phyloP scores from a whole-genome alignment of 1,140 invertebrate genomes.

The Hermetia illucens region DNA sequence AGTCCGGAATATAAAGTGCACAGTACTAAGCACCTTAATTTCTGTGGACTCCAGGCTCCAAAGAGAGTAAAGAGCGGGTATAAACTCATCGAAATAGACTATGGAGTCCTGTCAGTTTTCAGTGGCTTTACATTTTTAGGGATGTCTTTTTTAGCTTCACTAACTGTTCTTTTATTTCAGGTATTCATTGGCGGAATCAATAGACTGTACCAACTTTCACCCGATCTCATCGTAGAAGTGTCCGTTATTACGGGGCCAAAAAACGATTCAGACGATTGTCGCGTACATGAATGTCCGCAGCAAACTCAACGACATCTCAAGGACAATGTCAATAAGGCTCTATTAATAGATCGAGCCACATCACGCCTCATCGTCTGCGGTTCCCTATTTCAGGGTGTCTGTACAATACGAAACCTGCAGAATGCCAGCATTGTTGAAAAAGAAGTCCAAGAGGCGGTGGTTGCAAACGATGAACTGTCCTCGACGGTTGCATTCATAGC shows the following conservation, averaged over 20 bases:
- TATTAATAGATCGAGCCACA: constrained; percentile 86
- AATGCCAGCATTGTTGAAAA: constrained; percentile 73
- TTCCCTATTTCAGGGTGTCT: constrained; percentile 80
- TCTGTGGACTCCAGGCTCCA: too few species aligned
- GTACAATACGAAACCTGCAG: constrained; percentile 72
- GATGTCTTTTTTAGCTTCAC: too few species aligned
- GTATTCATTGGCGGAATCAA: constrained; percentile 92
- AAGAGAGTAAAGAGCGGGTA: too few species aligned
- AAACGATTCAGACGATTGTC: constrained; percentile 79
- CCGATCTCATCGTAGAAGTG: constrained; percentile 64
- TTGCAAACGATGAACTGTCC: constrained; percentile 82
- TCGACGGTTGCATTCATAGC: constrained; percentile 96
- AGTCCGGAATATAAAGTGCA: too few species aligned
- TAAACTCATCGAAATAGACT: too few species aligned
- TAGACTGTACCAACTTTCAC: constrained; percentile 79
- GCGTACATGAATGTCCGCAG: constrained; percentile 65
- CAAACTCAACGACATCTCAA: constrained; percentile 55
- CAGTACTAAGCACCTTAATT: too few species aligned
- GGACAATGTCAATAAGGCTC: constrained; percentile 89
- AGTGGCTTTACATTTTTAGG: too few species aligned
- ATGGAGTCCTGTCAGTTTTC: too few species aligned
- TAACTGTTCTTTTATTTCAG: constrained; percentile 2
- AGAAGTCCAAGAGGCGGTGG: constrained; percentile 74
- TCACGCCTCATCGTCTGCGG: constrained; percentile 86
- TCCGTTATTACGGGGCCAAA: constrained; percentile 76